Base-by-base conservation (phyloP, 2,888 invertebrate genomes). In the Tillus elongatus region DNA sequence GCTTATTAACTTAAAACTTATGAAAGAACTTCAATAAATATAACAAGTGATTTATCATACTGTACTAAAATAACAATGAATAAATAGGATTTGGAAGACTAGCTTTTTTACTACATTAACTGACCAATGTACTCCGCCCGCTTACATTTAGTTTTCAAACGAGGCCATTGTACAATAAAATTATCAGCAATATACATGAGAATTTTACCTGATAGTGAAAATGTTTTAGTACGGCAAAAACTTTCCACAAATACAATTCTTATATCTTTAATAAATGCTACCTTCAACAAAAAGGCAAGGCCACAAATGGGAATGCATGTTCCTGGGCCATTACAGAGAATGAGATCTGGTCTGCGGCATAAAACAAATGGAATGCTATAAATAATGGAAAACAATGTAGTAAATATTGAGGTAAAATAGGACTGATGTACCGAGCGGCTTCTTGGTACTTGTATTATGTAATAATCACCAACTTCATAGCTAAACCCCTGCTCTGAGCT, bases 261-360 rank as follows among this genome's bases (percentile, higher is more conserved):
- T 39, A 79, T 76, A 48, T 79, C 69, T 15, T 71, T 61, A 24
- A 88, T 54, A 47, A 75, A 79, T 0, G 80, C 60, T 42, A 80
- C 71, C 61, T 82, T 82, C 47, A 83, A 68, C 1, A 91, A 31
- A 58, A 86, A 85, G 10, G 81, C 82, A 36, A 83, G 73, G 36
- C 83, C 50, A 68, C 92, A 92, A 37, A 95, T 70, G 2, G 97
- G 97, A 41, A 98, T 74, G 64, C 97, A 96, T 3, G 93, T 96
- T 4, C 96, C 96, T 29, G 97, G 97, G 0, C 98, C 97, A 69
- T 97, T 95, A 65, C 88, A 91, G 32, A 92, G 67, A 51, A 92
- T 74, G 49, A 93, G 60, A 61, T 90, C 79, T 1, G 96, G 95
- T 45, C 73, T 74, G 50, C 79, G 72, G 33, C 66, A 70, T 50